Evolutionary conservation across 2,113 vertebrate species (phyloP), one percentile per base, ranked within the genome.

Genomic region (Brachionichthys hirsutus): DNA sequence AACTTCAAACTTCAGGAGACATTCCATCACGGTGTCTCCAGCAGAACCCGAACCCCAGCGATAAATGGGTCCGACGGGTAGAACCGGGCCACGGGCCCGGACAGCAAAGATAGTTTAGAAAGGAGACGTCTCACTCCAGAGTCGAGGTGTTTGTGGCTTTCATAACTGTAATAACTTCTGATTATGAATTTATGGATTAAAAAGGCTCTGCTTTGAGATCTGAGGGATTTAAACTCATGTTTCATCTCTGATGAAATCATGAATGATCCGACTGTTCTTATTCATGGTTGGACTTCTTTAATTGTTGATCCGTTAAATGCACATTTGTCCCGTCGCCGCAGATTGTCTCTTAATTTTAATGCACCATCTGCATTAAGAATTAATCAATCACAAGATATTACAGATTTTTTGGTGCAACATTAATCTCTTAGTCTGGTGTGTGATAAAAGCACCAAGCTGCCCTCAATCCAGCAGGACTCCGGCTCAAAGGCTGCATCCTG

Each of bases 351-450:
- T 75, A 67, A 80, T 75, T 82, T 54, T 11, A 15, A 51, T 42
- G 6, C 59, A 75, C 42, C 79, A 84, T 80, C 76, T 84, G 80
- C 62, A 85, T 83, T 49, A 78, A 75, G 48, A 77, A 67, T 87
- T 83, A 85, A 86, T 83, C 82, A 77, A 80, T 67, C 34, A 67
- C 49, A 73, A 82, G 71, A 83, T 85, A 82, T 84, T 85, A 82
- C 84, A 82, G 63, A 74, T 79, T 75, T 36, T 61, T 87, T 80
- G 62, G 80, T 78, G 51, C 81, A 81, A 83, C 77, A 83, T 85
- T 83, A 83, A 89, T 85, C 83, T 84, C 57, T 74, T 48, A 40
- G 70, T 45, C 64, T 61, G 20, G 10, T 83, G 75, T 80, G 74
- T 79, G 70, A 81, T 80, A 73, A 82, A 80, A 75, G 63, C 82